A percentile compares a stretch with the other conserved stretches of the same genome.
Conservation (phyloP, 92 coral and sea anemone species). For the Pocillopora grandis region DNA sequence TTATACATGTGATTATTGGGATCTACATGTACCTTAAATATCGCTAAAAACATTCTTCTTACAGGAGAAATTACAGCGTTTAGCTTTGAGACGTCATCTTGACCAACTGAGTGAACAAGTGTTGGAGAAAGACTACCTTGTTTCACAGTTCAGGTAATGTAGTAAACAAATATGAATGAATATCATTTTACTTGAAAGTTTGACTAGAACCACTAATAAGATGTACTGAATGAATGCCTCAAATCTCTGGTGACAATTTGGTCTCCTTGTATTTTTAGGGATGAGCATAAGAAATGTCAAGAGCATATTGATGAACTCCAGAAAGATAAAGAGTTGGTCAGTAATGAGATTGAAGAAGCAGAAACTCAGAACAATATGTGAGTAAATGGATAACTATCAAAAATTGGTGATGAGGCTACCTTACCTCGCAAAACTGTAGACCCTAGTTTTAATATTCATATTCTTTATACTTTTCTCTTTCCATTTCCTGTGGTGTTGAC, state of each 20-base stretch:
- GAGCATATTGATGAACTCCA: constrained; percentile 75
- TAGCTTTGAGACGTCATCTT: constrained; percentile 91
- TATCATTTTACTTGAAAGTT: too few species aligned
- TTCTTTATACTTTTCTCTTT: too few species aligned
- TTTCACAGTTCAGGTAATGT: constrained; percentile 83
- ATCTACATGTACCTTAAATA: too few species aligned
- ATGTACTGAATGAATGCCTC: neutral
- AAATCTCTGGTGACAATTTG: neutral
- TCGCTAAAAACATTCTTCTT: neutral
- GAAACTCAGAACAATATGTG: constrained; percentile 78
- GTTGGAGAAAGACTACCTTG: constrained; percentile 92
- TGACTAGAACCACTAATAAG: too few species aligned
- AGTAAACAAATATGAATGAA: neutral
- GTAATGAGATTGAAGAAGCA: constrained; percentile 73
- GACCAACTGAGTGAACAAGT: constrained; percentile 98
- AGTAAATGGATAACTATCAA: constrained; percentile 2
- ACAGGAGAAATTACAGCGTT: constrained; percentile 86
- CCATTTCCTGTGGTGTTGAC: too few species aligned
- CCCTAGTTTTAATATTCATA: too few species aligned
- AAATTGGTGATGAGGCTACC: neutral
- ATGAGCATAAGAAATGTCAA: constrained; percentile 87
- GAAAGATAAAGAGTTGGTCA: constrained; percentile 66
- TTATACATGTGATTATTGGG: too few species aligned
- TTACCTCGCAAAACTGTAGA: too few species aligned
- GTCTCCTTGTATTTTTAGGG: constrained; percentile 49